Percentiles rank a stretch among this genome's conserved stretches.
These are phyloP conservation scores for Esox niger DNA, from an alignment of 2,113 vertebrate genomes.

Conservation along the genomic window DNA sequence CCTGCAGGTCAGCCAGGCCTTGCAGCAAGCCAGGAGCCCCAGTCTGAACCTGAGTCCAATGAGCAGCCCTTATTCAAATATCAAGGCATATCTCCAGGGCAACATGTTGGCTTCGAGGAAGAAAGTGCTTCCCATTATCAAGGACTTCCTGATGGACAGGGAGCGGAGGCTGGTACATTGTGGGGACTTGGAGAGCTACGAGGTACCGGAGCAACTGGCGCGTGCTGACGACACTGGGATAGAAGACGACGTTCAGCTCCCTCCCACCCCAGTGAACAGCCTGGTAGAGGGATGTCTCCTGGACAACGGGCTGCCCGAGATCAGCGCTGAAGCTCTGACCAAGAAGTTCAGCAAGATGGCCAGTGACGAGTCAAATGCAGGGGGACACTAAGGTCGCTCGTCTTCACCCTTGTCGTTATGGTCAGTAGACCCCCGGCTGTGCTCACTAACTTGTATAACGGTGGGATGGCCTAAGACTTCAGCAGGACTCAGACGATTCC, in stretches of 20 bases:
- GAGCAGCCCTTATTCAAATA: slow-evolving; percentile 62
- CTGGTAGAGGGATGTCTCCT: slow-evolving; percentile 93
- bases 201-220: too few relatives aligned
- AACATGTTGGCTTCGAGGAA: slow-evolving; percentile 81
- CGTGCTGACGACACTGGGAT: slow-evolving; percentile 12
- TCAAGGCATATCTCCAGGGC: slow-evolving; percentile 82
- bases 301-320: slow-evolving; percentile 77
- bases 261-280: slow-evolving; percentile 94
- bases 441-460: too few relatives aligned
- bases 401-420: too few relatives aligned
- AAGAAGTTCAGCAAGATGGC: slow-evolving; percentile 79
- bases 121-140: slow-evolving; percentile 84
- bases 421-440: neutral
- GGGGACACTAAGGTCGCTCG: slow-evolving; percentile 27
- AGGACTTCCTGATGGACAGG: slow-evolving; percentile 71
- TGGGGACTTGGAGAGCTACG: slow-evolving; percentile 18
- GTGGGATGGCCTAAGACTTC: neutral
- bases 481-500: neutral
- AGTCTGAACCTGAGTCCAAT: slow-evolving; percentile 71
- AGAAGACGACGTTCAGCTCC: slow-evolving; percentile 75
- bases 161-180: slow-evolving; percentile 26
- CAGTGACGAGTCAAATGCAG: slow-evolving; percentile 22
- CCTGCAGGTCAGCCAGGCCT: slow-evolving; percentile 73
- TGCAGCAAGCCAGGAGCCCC: slow-evolving; percentile 75
- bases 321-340: slow-evolving; percentile 79